Evolutionary conservation across 2,113 vertebrate species (phyloP).

Genomic region (Syngnathus typhle): DNA sequence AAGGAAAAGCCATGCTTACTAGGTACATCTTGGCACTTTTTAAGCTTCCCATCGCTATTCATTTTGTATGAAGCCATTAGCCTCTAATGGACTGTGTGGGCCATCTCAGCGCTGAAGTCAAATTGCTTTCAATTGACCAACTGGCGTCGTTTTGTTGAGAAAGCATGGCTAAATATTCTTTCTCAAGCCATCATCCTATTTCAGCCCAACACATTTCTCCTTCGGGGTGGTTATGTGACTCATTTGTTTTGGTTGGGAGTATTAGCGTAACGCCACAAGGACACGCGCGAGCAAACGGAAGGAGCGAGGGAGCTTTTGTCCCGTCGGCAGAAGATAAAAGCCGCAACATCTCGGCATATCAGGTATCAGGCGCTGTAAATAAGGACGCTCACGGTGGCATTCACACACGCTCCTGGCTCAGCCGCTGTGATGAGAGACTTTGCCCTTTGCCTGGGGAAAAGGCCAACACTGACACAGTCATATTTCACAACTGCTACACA

Average conservation of each 20-base stretch:
- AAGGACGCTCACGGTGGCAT: slow-evolving; percentile 21
- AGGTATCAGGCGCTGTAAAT: slow-evolving; percentile 35
- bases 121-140: slow-evolving; percentile 1
- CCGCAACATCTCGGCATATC: slow-evolving; percentile 27
- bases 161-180: slow-evolving; percentile 19
- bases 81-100: not conserved
- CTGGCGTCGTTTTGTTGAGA: slow-evolving; percentile 12
- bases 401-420: slow-evolving; percentile 31
- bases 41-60: not conserved
- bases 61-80: not conserved
- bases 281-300: slow-evolving; percentile 1
- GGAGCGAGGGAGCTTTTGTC: slow-evolving; percentile 25
- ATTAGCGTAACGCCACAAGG: slow-evolving; percentile 10
- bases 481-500: slow-evolving; percentile 15
- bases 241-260: slow-evolving; percentile 13
- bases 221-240: slow-evolving; percentile 15
- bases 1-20: not conserved
- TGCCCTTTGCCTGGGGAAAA: slow-evolving; percentile 11
- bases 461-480: slow-evolving; percentile 13
- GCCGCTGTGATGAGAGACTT: slow-evolving; percentile 4
- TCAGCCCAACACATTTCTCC: slow-evolving; percentile 1
- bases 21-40: not conserved
- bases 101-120: not conserved
- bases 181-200: slow-evolving; percentile 9
- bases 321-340: slow-evolving; percentile 13